Evolutionary conservation across 2,113 vertebrate species (phyloP).

Genomic region (Myiozetetes cayanensis): DNA sequence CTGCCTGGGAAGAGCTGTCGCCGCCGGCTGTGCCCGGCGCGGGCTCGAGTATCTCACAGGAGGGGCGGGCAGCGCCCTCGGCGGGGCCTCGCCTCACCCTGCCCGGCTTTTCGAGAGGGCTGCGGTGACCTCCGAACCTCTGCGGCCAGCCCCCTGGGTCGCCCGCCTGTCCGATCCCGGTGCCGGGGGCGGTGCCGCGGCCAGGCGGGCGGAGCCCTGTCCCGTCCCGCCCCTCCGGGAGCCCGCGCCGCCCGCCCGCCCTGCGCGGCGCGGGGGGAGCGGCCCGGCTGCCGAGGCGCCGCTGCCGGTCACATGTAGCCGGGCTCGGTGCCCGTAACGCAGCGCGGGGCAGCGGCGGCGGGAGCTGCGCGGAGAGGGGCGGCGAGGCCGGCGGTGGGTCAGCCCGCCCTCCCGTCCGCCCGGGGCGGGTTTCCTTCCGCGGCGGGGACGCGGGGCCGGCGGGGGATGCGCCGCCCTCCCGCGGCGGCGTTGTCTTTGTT

Average conservation of each 20-base stretch:
- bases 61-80: no score
- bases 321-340: no score
- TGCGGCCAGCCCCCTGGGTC: rapidly evolving
- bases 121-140: rapidly evolving
- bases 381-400: no score
- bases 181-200: not conserved
- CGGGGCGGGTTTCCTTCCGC: not conserved
- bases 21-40: not conserved
- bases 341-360: no score
- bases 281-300: no score
- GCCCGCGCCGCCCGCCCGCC: no score
- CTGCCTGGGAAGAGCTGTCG: not conserved
- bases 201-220: not conserved
- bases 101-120: no score
- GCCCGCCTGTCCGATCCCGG: no score
- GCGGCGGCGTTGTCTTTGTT: not conserved
- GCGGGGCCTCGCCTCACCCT: rapidly evolving
- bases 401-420: no score
- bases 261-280: no score
- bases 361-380: no score
- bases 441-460: not conserved
- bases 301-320: no score
- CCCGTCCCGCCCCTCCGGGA: not conserved
- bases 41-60: not conserved
- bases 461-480: not conserved